Percentiles rank a stretch among this genome's conserved stretches.
Conservation (phyloP, 2,888 invertebrate species). For the Tanytarsus gracilentus region DNA sequence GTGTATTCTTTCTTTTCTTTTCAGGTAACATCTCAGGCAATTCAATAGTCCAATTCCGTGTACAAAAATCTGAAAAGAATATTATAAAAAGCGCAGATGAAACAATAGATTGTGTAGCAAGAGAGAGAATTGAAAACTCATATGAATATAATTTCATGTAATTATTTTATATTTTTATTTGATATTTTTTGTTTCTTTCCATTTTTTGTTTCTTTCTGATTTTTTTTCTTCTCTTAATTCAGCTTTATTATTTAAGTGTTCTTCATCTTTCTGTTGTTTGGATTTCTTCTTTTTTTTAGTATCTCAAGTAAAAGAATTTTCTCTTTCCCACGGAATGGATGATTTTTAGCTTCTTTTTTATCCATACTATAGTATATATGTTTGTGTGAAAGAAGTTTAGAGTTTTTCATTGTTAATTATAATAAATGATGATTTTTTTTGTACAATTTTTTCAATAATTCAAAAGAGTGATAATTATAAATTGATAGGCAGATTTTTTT, state of each 20-base stretch:
- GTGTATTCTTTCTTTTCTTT: no score
- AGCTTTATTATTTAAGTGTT: slow-evolving; percentile 20
- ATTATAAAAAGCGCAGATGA: not conserved
- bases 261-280: slow-evolving; percentile 14
- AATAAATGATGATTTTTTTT: slow-evolving; percentile 17
- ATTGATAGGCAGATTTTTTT: no score
- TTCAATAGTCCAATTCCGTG: no score
- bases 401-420: no score
- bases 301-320: slow-evolving; percentile 1
- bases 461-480: slow-evolving; percentile 14
- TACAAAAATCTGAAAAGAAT: not conserved
- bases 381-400: no score
- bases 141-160: slow-evolving; percentile 20
- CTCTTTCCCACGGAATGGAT: slow-evolving; percentile 20
- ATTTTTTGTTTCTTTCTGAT: slow-evolving; percentile 12
- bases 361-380: not conserved
- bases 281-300: slow-evolving; percentile 5
- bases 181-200: slow-evolving; percentile 27
- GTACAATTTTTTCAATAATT: slow-evolving; percentile 23
- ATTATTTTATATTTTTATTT: slow-evolving; percentile 24
- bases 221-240: slow-evolving; percentile 17
- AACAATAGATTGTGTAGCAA: not conserved
- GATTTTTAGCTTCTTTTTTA: not conserved
- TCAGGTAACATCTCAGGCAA: no score
- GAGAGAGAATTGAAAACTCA: slow-evolving; percentile 19